Evolutionary conservation across 2,888 invertebrate species (phyloP).

Genomic region (Xiphydria camelus): DNA sequence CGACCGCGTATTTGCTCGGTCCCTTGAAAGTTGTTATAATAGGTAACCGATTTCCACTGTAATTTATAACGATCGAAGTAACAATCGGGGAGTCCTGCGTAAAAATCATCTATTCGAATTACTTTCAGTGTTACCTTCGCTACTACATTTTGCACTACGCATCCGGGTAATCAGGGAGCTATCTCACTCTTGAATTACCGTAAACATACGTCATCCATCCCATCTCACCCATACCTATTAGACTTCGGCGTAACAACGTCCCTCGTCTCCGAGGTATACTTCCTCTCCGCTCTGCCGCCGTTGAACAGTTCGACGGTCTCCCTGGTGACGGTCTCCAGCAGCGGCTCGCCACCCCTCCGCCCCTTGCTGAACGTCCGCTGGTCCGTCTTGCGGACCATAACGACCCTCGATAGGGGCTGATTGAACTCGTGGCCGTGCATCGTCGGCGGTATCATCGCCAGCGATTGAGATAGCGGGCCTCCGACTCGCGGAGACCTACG

Average conservation of each 20-base stretch:
- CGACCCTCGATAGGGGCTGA: conserved; percentile 63
- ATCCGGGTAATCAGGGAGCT: too few species aligned
- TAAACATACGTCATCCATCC: too few species aligned
- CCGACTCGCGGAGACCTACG: conserved; percentile 53
- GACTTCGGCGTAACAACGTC: conserved; percentile 59
- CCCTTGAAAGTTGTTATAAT: too few species aligned
- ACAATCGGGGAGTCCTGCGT: too few species aligned
- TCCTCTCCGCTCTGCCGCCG: conserved; percentile 67
- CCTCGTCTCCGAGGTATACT: conserved; percentile 67
- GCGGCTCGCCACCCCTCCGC: conserved; percentile 66
- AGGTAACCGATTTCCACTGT: too few species aligned
- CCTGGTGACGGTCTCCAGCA: conserved; percentile 67
- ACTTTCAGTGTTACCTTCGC: too few species aligned
- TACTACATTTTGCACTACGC: too few species aligned
- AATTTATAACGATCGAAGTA: too few species aligned
- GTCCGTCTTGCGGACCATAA: conserved; percentile 71
- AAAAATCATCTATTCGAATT: too few species aligned
- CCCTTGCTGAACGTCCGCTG: conserved; percentile 67
- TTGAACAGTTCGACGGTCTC: conserved; percentile 70
- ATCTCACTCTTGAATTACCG: background rate
- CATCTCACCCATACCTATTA: conserved; percentile 39
- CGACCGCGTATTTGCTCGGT: too few species aligned
- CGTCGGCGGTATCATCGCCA: conserved; percentile 56
- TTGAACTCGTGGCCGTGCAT: conserved; percentile 57
- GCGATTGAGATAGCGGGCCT: conserved; percentile 53